Evolutionary conservation across 2,113 vertebrate genomes (phyloP), one percentile per base, ranked within the genome.

Genomic region (Nibea coibor): DNA sequence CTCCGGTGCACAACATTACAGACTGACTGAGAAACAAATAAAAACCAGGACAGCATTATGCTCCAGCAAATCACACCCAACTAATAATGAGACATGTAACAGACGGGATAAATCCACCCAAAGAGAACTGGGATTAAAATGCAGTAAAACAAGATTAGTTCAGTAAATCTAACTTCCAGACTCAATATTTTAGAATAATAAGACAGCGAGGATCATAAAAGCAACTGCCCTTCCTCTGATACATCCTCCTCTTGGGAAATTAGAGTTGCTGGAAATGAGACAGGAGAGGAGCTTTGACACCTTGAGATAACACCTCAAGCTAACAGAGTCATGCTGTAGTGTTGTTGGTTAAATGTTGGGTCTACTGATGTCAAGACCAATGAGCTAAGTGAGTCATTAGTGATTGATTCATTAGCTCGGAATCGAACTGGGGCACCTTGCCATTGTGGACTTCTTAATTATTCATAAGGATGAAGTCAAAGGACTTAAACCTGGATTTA

Each of bases 381-480:
- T 79, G 80, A 92, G 89, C 80, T 92, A 92, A 94, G 83, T 90
- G 90, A 81, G 47, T 89, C 90, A 87, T 93, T 93, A 92, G 89
- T 70, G 79, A 90, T 80, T 45, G 87, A 94, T 93, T 93, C 78
- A 91, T 93, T 93, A 85, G 85, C 57, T 59, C 20, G 57, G 42
- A 68, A 93, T 93, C 80, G 81, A 93, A 91, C 59, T 66, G 57
- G 84, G 85, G 77, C 84, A 87, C 80, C 85, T 87, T 88, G 88
- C 88, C 85, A 86, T 86, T 62, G 83, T 71, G 65, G 53, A 31
- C 81, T 58, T 67, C 81, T 91, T 80, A 87, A 91, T 92, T 91
- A 93, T 94, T 91, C 59, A 93, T 86, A 59, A 83, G 79, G 82
- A 53, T 43, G 87, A 89, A 83, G 80, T 91, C 64, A 81, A 72